A percentile compares a stretch with the other conserved stretches of the same genome.
Evolutionary conservation across 2,113 vertebrate genomes (phyloP).

Genomic region (Rhineura floridana): DNA sequence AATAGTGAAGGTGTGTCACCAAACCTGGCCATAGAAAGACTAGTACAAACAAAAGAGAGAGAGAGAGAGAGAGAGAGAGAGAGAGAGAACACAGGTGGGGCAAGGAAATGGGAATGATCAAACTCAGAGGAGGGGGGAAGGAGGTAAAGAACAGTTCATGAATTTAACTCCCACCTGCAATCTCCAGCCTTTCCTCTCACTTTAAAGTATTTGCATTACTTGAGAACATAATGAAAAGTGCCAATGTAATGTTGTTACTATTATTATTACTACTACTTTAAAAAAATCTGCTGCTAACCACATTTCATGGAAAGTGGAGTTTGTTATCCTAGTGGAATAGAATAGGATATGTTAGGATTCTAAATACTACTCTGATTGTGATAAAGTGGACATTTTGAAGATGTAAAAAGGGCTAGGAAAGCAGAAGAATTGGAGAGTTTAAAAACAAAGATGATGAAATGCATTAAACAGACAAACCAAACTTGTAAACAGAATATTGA

Average conservation of each 20-base stretch:
- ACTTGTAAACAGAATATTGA: background rate
- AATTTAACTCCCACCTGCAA: conserved; percentile 1
- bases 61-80: too few relatives aligned
- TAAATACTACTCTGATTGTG: background rate
- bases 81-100: background rate
- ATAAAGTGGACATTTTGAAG: conserved; percentile 4
- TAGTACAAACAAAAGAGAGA: background rate
- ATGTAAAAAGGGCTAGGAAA: background rate
- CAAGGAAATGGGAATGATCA: conserved; percentile 21
- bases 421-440: conserved; percentile 18
- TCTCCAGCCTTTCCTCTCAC: background rate
- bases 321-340: conserved; percentile 23
- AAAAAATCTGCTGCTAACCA: conserved; percentile 19
- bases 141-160: background rate
- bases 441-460: conserved; percentile 3
- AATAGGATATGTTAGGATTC: background rate
- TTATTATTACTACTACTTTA: background rate
- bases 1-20: background rate
- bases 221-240: conserved; percentile 9
- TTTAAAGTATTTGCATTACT: conserved; percentile 21
- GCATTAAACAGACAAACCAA: too few relatives aligned
- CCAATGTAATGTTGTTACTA: conserved; percentile 18
- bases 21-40: background rate
- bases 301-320: conserved; percentile 18
- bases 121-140: background rate